Evolutionary conservation across 2,797 vertebrate genomes (phyloP), one percentile per base, ranked within the genome.

Genomic region (Myripristis murdjan): DNA sequence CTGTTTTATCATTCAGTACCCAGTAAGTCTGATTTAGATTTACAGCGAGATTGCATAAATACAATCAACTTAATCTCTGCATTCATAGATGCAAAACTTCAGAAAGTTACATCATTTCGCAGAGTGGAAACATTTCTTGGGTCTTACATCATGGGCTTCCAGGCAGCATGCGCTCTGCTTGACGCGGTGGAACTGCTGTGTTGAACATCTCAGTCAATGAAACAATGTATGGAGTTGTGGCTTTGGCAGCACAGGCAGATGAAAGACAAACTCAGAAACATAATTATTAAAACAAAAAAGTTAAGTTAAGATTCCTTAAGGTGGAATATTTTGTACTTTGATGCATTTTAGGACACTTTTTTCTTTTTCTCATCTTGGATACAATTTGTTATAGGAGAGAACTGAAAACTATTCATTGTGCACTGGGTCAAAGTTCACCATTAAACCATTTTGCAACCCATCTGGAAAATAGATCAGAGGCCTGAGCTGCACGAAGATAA

Each of bases 101-200:
- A 55, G 20, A 64, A 76, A 54, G 63, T 89, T 92, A 57, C 83
- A 91, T 91, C 88, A 90, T 16, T 1, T 16, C 62, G 54, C 11
- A 16, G 10, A 28, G 23, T 46, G 56, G 85, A 78, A 92, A 89
- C 62, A 39, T 57, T 57, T 53, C 57, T 73, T 51, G 10, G 2
- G 22, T 87, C 68, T 92, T 91, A 71, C 86, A 55, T 93, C 88
- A 91, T 82, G 12, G 12, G 31, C 44, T 48, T 39, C 18, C 60
- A 68, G 39, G 48, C 69, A 69, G 68, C 73, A 37, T 58, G 57
- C 33, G 61, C 57, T 47, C 46, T 33, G 8, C 51, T 54, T 76
- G 70, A 43, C 46, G 77, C 52, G 73, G 31, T n/a, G 44, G 31
- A 37, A 35, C 12, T 58, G 56, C 64, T 81, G 68, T 85, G 31